Conservation (phyloP, 2,797 vertebrate genomes). For the Sebastes reedi region DNA sequence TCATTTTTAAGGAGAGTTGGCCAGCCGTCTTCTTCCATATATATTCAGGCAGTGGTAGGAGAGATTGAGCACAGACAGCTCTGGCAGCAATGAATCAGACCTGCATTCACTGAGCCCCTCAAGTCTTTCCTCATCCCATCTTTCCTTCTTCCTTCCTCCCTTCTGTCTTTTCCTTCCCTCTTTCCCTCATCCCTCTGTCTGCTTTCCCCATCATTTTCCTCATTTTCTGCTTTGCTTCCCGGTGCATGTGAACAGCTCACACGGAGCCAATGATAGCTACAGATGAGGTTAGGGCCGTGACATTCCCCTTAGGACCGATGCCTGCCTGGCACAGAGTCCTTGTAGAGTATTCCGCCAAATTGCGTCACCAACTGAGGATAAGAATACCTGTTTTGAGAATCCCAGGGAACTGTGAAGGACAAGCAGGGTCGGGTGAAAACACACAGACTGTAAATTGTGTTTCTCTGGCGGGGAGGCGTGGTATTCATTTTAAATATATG, state of each 20-base stretch:
- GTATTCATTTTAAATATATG: not conserved
- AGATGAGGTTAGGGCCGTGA: conserved; percentile 46
- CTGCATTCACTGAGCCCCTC: not conserved
- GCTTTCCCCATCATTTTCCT: not conserved
- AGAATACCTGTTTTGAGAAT: conserved; percentile 57
- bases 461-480: not conserved
- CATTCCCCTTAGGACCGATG: conserved; percentile 28
- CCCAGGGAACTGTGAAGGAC: conserved; percentile 51
- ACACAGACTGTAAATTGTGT: conserved; percentile 28
- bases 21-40: not conserved
- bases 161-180: not conserved
- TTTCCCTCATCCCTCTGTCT: not conserved
- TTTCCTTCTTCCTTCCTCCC: not conserved
- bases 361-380: conserved; percentile 33
- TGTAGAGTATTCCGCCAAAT: conserved; percentile 49
- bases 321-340: conserved; percentile 1
- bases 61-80: not conserved
- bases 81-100: conserved; percentile 15
- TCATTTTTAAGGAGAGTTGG: not conserved
- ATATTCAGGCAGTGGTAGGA: not conserved
- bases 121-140: not conserved
- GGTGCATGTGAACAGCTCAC: conserved; percentile 17
- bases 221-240: conserved; percentile 14
- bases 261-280: conserved; percentile 36
- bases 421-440: conserved; percentile 42